Conservation (phyloP, 2,797 vertebrate genomes). For the Mus caroli region DNA sequence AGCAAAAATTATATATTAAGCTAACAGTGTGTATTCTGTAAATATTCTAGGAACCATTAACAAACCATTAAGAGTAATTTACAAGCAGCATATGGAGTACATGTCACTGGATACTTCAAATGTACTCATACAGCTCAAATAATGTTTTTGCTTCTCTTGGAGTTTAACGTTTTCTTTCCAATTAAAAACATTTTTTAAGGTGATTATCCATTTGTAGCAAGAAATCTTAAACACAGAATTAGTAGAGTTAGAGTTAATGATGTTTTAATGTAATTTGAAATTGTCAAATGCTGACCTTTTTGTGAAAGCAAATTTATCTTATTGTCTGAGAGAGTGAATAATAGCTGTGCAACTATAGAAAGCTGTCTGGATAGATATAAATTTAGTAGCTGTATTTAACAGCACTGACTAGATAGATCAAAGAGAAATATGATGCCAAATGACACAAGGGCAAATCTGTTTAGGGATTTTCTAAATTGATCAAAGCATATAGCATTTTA, state of each 20-base stretch:
- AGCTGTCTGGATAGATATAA: constrained; percentile 50
- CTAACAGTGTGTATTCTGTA: neutral
- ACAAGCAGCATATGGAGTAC: neutral
- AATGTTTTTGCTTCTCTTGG: neutral
- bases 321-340: constrained; percentile 50
- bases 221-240: constrained; percentile 10
- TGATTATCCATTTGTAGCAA: constrained; percentile 22
- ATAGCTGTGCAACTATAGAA: constrained; percentile 33
- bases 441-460: neutral
- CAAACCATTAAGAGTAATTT: constrained; percentile 15
- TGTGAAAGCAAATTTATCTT: constrained; percentile 1
- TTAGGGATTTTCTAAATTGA: constrained; percentile 53
- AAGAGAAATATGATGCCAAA: constrained; percentile 41
- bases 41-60: neutral
- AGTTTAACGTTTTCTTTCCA: constrained; percentile 44
- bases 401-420: constrained; percentile 38
- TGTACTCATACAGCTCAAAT: neutral
- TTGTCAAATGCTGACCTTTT: constrained; percentile 37
- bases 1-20: neutral
- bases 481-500: constrained; percentile 60
- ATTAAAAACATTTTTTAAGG: constrained; percentile 34
- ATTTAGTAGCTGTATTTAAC: constrained; percentile 46
- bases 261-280: constrained; percentile 59
- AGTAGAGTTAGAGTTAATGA: constrained; percentile 34
- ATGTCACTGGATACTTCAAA: neutral